Evolutionary conservation across 2,888 invertebrate species (phyloP).

Genomic region (Chirona hameri): DNA sequence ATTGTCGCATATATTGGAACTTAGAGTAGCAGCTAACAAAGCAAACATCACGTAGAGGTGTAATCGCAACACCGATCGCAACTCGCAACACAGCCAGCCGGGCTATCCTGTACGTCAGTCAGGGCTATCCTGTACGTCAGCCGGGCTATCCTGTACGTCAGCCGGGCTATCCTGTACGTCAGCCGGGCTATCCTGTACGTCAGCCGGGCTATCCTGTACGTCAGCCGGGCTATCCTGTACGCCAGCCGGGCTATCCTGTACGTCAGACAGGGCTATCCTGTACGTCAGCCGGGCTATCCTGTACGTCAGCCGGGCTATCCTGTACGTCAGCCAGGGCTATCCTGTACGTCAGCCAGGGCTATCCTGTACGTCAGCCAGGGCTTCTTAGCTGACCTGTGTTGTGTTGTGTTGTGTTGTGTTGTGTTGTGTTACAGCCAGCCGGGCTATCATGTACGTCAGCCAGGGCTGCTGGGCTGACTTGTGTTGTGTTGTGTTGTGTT

Average conservation of each 20-base stretch:
- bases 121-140: too few species aligned
- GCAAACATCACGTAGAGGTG: too few species aligned
- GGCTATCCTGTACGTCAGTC: constrained; percentile 82
- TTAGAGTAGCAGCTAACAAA: too few species aligned
- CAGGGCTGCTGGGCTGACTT: constrained; percentile 86
- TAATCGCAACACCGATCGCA: too few species aligned
- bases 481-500: too few species aligned
- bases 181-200: constrained; percentile 90
- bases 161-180: constrained; percentile 82
- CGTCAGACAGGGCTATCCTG: constrained; percentile 75
- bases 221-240: too few species aligned
- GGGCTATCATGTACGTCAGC: constrained; percentile 86
- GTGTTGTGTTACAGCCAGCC: constrained; percentile 63
- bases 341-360: constrained; percentile 80
- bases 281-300: constrained; percentile 88
- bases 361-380: constrained; percentile 81
- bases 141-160: constrained; percentile 88
- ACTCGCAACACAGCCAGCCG: constrained; percentile 45
- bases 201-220: constrained; percentile 80
- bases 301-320: constrained; percentile 86
- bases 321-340: constrained; percentile 84
- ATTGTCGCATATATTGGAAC: too few species aligned
- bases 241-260: constrained; percentile 92
- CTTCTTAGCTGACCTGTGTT: constrained; percentile 90
- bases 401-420: constrained; percentile 49